Percentiles rank a stretch among this genome's conserved stretches.
Evolutionary conservation across 2,888 invertebrate genomes (phyloP).

Genomic region (Campoplex nolae): DNA sequence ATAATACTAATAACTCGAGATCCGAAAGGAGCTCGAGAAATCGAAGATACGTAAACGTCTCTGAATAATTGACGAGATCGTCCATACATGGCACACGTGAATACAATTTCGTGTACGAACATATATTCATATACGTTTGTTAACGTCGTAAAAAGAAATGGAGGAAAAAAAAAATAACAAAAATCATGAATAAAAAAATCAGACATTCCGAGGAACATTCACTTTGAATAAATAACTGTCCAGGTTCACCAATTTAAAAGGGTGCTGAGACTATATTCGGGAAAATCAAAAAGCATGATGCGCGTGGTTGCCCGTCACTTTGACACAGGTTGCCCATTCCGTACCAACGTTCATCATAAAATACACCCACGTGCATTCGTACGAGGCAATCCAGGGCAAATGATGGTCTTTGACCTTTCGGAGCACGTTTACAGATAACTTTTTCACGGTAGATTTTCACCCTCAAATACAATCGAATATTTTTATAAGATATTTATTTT

Average conservation of each 20-base stretch:
- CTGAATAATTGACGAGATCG: not conserved
- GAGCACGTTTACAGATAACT: not conserved
- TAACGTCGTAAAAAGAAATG: not conserved
- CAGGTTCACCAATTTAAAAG: not conserved
- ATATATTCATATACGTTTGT: not conserved
- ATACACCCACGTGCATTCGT: constrained; percentile 17
- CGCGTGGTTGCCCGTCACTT: constrained; percentile 22
- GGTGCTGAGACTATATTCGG: constrained; percentile 9
- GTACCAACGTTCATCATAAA: constrained; percentile 18
- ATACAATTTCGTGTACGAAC: not conserved
- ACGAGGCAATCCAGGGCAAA: constrained; percentile 17
- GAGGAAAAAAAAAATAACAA: too few relatives aligned
- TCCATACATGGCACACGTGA: not conserved
- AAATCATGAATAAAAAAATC: not conserved
- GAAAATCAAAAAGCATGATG: constrained; percentile 13
- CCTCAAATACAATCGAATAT: not conserved
- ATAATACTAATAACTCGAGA: not conserved
- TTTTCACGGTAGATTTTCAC: not conserved
- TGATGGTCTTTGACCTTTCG: not conserved
- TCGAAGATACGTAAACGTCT: not conserved
- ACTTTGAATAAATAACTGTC: constrained; percentile 1
- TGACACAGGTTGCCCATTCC: constrained; percentile 23
- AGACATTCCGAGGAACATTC: not conserved
- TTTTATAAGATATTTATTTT: not conserved
- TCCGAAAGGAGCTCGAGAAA: not conserved